phyloP scores from a whole-genome alignment of 2,113 vertebrate species.

The Melanerpes formicivorus region DNA sequence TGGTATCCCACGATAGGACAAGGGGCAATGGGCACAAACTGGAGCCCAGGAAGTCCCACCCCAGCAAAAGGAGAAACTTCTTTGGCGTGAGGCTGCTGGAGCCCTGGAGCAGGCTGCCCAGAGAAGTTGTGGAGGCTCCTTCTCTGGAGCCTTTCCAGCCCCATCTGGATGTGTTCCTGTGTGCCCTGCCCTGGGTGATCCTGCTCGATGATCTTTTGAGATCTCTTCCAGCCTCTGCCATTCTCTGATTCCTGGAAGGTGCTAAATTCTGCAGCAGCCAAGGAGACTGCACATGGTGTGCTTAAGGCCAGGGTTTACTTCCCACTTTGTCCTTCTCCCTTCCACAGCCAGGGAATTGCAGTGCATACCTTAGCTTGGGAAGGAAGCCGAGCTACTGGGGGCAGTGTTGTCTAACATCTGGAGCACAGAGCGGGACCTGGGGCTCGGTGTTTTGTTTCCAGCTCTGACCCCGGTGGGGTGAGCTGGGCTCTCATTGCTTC shows the following conservation, averaged over 20 bases:
- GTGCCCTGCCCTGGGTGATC: too few relatives aligned
- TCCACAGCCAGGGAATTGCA: not conserved
- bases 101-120: too few relatives aligned
- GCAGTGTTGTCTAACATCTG: constrained; percentile 59
- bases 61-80: too few relatives aligned
- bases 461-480: not conserved
- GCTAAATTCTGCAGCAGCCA: not conserved
- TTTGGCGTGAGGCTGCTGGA: too few relatives aligned
- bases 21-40: too few relatives aligned
- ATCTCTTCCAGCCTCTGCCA: too few relatives aligned
- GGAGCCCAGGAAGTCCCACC: too few relatives aligned
- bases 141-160: too few relatives aligned
- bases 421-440: not conserved
- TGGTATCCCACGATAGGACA: too few relatives aligned
- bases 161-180: too few relatives aligned
- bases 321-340: not conserved
- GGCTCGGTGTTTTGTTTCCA: not conserved
- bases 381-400: constrained; percentile 51
- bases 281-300: not conserved
- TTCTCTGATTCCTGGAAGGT: not conserved
- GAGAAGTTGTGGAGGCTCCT: too few relatives aligned
- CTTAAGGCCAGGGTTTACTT: not conserved
- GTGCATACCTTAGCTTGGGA: constrained; percentile 1
- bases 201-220: too few relatives aligned
- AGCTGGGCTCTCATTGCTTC: not conserved